Conservation (phyloP, 2,888 invertebrate species). For the Troglohyphantes excavatus region DNA sequence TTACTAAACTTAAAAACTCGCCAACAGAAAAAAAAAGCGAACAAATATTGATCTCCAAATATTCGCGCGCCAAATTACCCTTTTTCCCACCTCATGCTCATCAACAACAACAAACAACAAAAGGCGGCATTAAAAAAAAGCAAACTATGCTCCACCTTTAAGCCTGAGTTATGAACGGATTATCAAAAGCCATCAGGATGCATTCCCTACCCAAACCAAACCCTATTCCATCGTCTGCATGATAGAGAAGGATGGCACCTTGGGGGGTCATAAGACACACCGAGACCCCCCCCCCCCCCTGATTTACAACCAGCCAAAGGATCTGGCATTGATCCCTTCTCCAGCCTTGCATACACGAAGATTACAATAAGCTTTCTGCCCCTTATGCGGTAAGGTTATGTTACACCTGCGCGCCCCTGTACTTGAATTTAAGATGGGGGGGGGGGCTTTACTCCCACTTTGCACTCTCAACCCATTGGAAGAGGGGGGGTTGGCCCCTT, state of each 20-base stretch:
- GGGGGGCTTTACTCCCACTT: conserved; percentile 61
- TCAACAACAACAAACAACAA: neutral
- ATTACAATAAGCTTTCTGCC: conserved; percentile 77
- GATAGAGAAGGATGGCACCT: conserved; percentile 62
- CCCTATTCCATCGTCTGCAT: conserved; percentile 22
- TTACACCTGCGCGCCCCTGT: conserved; percentile 63
- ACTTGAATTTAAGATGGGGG: conserved; percentile 65
- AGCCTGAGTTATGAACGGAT: conserved; percentile 78
- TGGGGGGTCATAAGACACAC: conserved; percentile 71
- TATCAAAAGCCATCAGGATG: conserved; percentile 59
- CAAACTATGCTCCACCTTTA: conserved; percentile 57
- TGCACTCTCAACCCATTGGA: conserved; percentile 65
- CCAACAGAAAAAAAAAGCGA: neutral
- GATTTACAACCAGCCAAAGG: conserved; percentile 63
- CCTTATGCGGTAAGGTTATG: conserved; percentile 7
- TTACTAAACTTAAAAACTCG: neutral
- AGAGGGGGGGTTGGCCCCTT: neutral
- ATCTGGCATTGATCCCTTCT: conserved; percentile 51
- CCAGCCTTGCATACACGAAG: conserved; percentile 70
- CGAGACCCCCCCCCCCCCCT: conserved; percentile 52
- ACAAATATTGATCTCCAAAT: neutral
- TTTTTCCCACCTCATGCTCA: neutral
- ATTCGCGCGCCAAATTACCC: neutral
- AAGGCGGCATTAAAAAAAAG: conserved; percentile 43
- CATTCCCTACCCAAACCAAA: conserved; percentile 32